Evolutionary conservation across 2,888 invertebrate genomes (phyloP), one percentile per base, ranked within the genome.

Genomic region (Ennomos fuscantarius): DNA sequence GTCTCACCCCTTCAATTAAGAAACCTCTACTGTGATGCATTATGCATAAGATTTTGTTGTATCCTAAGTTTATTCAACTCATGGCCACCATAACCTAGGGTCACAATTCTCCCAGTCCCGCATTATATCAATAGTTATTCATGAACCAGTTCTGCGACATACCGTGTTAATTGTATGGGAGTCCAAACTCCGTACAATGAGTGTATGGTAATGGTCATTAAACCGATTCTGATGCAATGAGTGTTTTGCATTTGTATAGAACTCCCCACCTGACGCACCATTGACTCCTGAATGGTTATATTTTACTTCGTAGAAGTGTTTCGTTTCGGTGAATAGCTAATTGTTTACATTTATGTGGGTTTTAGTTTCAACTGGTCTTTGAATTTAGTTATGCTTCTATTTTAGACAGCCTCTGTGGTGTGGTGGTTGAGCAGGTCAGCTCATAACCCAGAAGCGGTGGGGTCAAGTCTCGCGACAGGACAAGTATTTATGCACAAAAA

Each of bases 81-180:
- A 42, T 55, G 10, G 59, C 10, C 53, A 60, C 65, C 53, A 15
- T 43, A 44, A 8, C 40, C 8, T 41, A 43, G 63, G 67, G 63
- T 62, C 60, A 60, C 63, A 36, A 67, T 62, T 61, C 55, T 44
- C 56, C 48, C 43, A 60, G 60, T 60, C 60, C 57, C 53, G 49
- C 60, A 36, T 60, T 58, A 60, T 58, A 65, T 65, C 59, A 62
- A 51, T 57, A 57, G 62, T 54, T 61, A 56, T 54, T 57, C 60
- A 65, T 58, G 60, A 65, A 62, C 68, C 59, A 60, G 68, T 69
- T 65, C 64, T 54, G 68, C 68, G 55, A 60, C 66, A 65, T 24
- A 53, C 63, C 47, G 66, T 40, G 65, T 56, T 62, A 65, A 66
- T 62, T 66, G 65, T 60, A 66, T 57, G 62, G 58, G 42, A 55